Evolutionary conservation across 2,888 invertebrate genomes (phyloP).

Genomic region (Criorhina ranunculi): DNA sequence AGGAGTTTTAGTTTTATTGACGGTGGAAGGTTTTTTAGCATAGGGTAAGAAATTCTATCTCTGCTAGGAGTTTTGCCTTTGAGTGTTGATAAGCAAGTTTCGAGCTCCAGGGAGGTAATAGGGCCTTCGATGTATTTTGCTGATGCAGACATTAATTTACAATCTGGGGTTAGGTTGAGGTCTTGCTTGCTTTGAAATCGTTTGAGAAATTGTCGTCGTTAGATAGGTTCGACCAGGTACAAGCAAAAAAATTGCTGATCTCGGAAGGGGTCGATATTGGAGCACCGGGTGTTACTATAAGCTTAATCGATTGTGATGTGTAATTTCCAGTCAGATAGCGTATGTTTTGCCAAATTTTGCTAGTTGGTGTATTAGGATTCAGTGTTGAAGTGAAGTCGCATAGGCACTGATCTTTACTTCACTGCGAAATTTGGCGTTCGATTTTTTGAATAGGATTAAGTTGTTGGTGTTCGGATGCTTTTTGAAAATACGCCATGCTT

Average conservation of each 20-base stretch:
- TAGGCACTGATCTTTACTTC: not conserved
- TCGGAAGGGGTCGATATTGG: no score
- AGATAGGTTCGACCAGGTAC: no score
- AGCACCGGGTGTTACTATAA: no score
- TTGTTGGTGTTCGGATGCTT: not conserved
- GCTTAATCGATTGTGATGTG: no score
- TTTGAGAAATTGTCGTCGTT: not conserved
- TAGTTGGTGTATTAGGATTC: not conserved
- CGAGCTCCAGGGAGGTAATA: not conserved
- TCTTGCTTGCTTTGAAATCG: no score
- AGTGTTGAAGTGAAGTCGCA: not conserved
- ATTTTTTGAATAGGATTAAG: not conserved
- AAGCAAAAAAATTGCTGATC: no score
- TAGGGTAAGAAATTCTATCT: constrained; percentile 8
- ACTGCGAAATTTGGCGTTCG: constrained; percentile 3
- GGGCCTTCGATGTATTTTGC: not conserved
- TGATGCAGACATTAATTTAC: not conserved
- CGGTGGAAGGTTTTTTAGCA: not conserved
- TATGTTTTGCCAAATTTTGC: not conserved
- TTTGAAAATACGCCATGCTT: no score
- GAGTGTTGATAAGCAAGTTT: not conserved
- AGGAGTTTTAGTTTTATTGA: not conserved
- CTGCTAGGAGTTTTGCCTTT: constrained; percentile 18
- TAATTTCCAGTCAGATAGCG: not conserved
- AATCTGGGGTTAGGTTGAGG: not conserved